phyloP scores from a whole-genome alignment of 2,888 invertebrate genomes.

The Trypoxylon attenuatum region DNA sequence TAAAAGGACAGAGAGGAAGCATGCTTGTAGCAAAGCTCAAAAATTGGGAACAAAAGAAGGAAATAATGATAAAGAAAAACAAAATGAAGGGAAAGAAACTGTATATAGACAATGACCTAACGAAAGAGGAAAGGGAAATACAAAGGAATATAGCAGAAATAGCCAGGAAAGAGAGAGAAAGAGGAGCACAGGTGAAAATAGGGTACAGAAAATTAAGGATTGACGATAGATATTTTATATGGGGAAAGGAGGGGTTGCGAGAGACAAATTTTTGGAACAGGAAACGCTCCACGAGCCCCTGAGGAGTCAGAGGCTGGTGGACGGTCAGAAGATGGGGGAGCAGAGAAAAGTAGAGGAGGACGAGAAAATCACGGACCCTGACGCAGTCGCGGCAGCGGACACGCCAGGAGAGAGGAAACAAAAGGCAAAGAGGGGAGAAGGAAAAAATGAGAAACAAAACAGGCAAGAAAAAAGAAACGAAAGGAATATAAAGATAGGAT shows the following conservation, averaged over 20 bases:
- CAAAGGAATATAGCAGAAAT: background rate
- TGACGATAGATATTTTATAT: background rate
- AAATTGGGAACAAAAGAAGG: background rate
- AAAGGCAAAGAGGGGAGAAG: background rate
- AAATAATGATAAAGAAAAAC: background rate
- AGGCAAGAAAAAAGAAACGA: background rate
- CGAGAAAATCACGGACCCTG: background rate
- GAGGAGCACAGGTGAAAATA: too few relatives aligned
- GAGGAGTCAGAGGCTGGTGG: background rate
- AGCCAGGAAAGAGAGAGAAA: background rate
- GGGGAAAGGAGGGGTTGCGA: too few relatives aligned
- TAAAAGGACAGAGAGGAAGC: background rate
- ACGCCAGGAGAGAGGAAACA: background rate
- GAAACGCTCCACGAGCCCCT: background rate
- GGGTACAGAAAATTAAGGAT: slow-evolving; percentile 1
- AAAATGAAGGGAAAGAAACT: background rate
- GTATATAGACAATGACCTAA: background rate
- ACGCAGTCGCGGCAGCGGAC: background rate
- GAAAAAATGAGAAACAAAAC: background rate
- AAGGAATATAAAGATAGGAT: background rate
- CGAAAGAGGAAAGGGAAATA: background rate
- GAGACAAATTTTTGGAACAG: background rate
- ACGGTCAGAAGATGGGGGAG: background rate
- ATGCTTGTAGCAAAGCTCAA: background rate
- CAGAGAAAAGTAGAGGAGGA: background rate